phyloP scores from a whole-genome alignment of 2,113 vertebrate species.

The Aphyosemion australe region DNA sequence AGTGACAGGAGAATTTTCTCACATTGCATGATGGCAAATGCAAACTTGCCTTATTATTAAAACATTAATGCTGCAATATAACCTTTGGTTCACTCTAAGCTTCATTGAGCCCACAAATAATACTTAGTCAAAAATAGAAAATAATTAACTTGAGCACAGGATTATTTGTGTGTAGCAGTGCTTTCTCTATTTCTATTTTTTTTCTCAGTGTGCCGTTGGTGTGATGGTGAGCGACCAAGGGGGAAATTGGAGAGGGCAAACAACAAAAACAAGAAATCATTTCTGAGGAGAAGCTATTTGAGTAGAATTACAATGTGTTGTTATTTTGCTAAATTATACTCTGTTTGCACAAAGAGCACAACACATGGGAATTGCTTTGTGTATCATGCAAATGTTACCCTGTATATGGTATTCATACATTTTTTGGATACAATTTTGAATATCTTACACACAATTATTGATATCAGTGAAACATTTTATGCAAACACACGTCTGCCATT shows the following conservation, averaged over 20 bases:
- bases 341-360: constrained; percentile 64
- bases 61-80: constrained; percentile 20
- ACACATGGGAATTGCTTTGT: constrained; percentile 54
- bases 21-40: neutral
- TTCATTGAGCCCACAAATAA: constrained; percentile 44
- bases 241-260: constrained; percentile 70
- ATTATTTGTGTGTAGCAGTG: constrained; percentile 48
- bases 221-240: constrained; percentile 63
- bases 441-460: constrained; percentile 34
- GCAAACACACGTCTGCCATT: neutral
- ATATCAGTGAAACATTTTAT: constrained; percentile 28
- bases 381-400: constrained; percentile 58
- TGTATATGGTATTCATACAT: constrained; percentile 24
- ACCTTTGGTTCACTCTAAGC: constrained; percentile 33
- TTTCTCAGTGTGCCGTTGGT: constrained; percentile 49
- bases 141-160: constrained; percentile 58
- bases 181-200: constrained; percentile 37
- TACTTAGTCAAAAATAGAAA: constrained; percentile 60
- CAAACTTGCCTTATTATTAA: constrained; percentile 23
- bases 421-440: constrained; percentile 32
- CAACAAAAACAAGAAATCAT: constrained; percentile 64
- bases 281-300: constrained; percentile 54
- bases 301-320: constrained; percentile 69
- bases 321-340: constrained; percentile 61
- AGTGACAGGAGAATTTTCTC: constrained; percentile 9